Conservation (phyloP, 2,113 vertebrate species). For the Xiphophorus couchianus region DNA sequence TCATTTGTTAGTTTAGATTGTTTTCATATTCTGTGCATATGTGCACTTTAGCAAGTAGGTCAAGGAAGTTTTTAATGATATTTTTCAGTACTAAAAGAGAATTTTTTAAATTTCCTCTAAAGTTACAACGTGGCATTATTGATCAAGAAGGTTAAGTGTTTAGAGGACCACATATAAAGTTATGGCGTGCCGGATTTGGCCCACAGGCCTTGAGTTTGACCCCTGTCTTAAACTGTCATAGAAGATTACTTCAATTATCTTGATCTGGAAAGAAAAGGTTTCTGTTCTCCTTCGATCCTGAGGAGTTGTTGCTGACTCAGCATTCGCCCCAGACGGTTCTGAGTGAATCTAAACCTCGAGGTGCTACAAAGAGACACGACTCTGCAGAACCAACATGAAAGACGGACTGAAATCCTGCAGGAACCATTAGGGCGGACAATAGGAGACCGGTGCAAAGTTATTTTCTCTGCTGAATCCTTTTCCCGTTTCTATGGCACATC, state of each 20-base stretch:
- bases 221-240: not conserved
- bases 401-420: not conserved
- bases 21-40: not conserved
- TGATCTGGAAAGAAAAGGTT: not conserved
- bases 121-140: no score
- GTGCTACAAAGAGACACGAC: not conserved
- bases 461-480: not conserved
- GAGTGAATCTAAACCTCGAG: no score
- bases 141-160: no score
- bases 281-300: not conserved
- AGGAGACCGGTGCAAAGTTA: not conserved
- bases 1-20: no score
- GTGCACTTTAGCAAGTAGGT: not conserved
- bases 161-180: no score
- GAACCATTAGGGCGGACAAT: not conserved
- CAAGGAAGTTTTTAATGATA: constrained; percentile 9
- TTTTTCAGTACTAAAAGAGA: no score
- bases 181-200: no score
- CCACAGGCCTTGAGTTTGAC: no score
- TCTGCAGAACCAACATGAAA: not conserved
- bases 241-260: not conserved
- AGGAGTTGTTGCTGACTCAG: not conserved
- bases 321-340: not conserved
- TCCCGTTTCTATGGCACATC: not conserved
- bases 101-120: no score